These are phyloP conservation scores for Syngnathus typhle DNA, from an alignment of 2,113 vertebrate species.

Conservation along the genomic window DNA sequence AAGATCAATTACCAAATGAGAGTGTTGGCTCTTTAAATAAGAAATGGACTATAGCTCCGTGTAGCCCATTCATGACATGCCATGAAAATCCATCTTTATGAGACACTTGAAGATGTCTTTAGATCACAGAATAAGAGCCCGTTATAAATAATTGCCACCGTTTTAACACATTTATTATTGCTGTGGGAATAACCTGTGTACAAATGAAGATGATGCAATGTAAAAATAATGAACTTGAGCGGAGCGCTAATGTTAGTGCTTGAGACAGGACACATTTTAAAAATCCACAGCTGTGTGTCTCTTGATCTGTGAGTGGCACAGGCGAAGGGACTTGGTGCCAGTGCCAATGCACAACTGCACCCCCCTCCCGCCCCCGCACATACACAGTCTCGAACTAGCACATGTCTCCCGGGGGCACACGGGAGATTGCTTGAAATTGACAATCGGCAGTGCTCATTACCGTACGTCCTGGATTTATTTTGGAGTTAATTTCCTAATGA, in stretches of 20 bases:
- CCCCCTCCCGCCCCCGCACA: background rate
- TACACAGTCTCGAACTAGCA: constrained; percentile 51
- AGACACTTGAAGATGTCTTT: constrained; percentile 51
- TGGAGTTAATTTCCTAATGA: constrained; percentile 74
- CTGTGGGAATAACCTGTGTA: constrained; percentile 23
- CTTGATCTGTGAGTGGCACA: constrained; percentile 56
- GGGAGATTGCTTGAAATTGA: constrained; percentile 71
- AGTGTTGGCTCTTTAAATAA: constrained; percentile 38
- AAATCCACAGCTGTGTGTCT: constrained; percentile 50
- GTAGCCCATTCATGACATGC: constrained; percentile 31
- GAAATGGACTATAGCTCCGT: constrained; percentile 43
- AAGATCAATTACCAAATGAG: constrained; percentile 36
- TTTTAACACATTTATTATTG: constrained; percentile 58
- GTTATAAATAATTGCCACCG: constrained; percentile 60
- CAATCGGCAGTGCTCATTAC: constrained; percentile 73
- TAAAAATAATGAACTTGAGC: constrained; percentile 55
- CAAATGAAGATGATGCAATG: constrained; percentile 53
- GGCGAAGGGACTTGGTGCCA: constrained; percentile 47
- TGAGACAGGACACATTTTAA: constrained; percentile 36
- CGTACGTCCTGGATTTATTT: constrained; percentile 67
- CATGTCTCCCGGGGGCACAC: constrained; percentile 57
- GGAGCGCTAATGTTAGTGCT: constrained; percentile 52
- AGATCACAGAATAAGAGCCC: constrained; percentile 62
- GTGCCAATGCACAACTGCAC: constrained; percentile 43
- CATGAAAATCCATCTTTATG: constrained; percentile 58